Evolutionary conservation across 2,888 invertebrate genomes (phyloP).

Genomic region (Metalampra italica): DNA sequence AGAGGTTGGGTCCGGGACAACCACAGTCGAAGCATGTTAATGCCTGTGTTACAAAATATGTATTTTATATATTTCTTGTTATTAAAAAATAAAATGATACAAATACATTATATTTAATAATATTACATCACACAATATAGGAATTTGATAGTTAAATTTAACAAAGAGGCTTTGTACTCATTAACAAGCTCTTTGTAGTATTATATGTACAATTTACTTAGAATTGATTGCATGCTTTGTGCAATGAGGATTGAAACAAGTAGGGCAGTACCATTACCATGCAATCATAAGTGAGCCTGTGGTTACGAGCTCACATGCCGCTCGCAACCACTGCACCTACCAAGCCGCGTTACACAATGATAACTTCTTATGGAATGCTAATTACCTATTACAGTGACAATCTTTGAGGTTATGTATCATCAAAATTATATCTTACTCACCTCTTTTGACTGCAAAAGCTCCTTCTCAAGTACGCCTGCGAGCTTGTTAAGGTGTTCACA

Average conservation of each 20-base stretch:
- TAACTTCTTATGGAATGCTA: conserved; percentile 50
- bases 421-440: conserved; percentile 37
- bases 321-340: not conserved
- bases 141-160: no score
- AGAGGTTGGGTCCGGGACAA: conserved; percentile 86
- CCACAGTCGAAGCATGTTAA: conserved; percentile 85
- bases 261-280: conserved; percentile 9
- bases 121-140: no score
- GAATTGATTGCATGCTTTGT: conserved; percentile 2
- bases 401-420: conserved; percentile 60
- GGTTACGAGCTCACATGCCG: conserved; percentile 13
- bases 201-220: not conserved
- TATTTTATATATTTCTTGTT: no score
- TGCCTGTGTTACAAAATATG: conserved; percentile 58
- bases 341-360: conserved; percentile 50
- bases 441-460: conserved; percentile 69
- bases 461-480: conserved; percentile 55
- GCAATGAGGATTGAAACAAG: conserved; percentile 6
- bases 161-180: no score
- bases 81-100: no score
- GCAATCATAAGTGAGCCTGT: conserved; percentile 11
- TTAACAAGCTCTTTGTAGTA: not conserved
- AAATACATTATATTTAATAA: no score
- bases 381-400: conserved; percentile 43
- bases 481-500: conserved; percentile 72